Evolutionary conservation across 2,888 invertebrate genomes (phyloP).

Genomic region (Phasia obesa): DNA sequence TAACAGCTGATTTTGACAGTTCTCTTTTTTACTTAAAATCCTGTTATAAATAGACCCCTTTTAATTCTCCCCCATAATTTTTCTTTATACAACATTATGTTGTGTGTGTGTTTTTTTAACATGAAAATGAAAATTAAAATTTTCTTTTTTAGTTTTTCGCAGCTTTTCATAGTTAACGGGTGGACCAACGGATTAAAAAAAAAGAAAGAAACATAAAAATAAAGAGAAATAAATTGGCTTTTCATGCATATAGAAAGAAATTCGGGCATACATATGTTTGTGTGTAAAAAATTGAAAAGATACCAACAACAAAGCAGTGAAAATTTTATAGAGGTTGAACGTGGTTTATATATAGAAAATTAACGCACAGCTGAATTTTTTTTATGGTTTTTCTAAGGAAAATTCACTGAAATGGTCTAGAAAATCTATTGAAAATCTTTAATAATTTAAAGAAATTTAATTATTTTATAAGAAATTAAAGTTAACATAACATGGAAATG

Average conservation of each 20-base stretch:
- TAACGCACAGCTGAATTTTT: constrained; percentile 78
- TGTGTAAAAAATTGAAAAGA: constrained; percentile 60
- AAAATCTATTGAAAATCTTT: constrained; percentile 15
- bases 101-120: constrained; percentile 11
- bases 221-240: constrained; percentile 23
- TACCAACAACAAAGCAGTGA: constrained; percentile 50
- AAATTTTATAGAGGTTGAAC: constrained; percentile 67
- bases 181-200: constrained; percentile 67
- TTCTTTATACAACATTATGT: constrained; percentile 24
- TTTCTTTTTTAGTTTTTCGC: constrained; percentile 75
- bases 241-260: constrained; percentile 57
- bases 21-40: constrained; percentile 20
- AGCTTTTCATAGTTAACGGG: constrained; percentile 78
- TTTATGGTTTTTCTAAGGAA: constrained; percentile 56
- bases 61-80: constrained; percentile 43
- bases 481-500: constrained; percentile 8
- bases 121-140: constrained; percentile 39
- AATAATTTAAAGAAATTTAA: constrained; percentile 14
- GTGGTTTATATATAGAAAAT: constrained; percentile 80
- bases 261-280: constrained; percentile 74
- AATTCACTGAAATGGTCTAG: constrained; percentile 69
- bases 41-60: constrained; percentile 60
- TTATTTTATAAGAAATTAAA: constrained; percentile 9
- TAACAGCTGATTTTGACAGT: constrained; percentile 68
- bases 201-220: too few relatives aligned